Percentiles rank a stretch among this genome's conserved stretches.
Evolutionary conservation across 2,797 vertebrate species (phyloP).

Genomic region (Sebastiscus albofasciatus): DNA sequence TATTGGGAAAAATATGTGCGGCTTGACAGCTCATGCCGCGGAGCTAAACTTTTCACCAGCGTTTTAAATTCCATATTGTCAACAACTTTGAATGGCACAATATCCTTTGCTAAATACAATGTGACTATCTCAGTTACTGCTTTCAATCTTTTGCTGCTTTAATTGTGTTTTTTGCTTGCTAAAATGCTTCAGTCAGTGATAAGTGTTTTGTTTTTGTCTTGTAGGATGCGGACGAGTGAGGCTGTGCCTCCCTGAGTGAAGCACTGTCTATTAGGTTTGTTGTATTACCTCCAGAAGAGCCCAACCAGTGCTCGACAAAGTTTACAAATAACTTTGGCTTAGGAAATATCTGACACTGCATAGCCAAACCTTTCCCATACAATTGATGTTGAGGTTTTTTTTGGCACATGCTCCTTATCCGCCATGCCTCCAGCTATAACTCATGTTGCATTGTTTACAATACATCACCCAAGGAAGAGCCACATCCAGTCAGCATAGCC

Average conservation of each 20-base stretch:
- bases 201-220: background rate
- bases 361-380: background rate
- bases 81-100: background rate
- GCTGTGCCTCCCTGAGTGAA: background rate
- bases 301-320: background rate
- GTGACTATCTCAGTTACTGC: background rate
- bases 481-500: background rate
- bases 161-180: background rate
- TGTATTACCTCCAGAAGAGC: background rate
- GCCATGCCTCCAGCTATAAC: background rate
- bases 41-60: background rate
- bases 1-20: background rate
- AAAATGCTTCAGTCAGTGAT: background rate
- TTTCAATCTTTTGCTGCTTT: background rate
- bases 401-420: background rate
- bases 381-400: background rate
- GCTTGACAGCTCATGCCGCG: background rate
- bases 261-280: background rate
- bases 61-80: background rate
- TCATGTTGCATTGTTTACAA: background rate
- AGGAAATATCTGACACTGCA: background rate
- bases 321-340: background rate
- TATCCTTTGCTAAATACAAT: background rate
- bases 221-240: background rate
- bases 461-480: background rate